A percentile compares a stretch with the other conserved stretches of the same genome.
Conservation (phyloP, 2,888 invertebrate species). For the Acrocyrtus sp. region DNA sequence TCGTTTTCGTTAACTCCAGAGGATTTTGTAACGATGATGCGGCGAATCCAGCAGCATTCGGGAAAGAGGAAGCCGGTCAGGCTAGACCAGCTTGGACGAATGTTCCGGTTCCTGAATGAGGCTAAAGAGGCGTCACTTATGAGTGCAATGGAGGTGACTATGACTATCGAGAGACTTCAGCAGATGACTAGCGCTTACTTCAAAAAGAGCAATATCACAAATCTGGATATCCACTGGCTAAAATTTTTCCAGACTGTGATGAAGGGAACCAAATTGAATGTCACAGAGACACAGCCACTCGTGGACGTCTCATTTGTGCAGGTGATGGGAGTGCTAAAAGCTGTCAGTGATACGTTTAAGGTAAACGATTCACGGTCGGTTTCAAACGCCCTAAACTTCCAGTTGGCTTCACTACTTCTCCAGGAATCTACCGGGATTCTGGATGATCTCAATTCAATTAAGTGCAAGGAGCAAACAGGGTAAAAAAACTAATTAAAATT, state of each 20-base stretch:
- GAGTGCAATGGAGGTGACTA: neutral
- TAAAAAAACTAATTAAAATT: no score
- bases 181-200: neutral
- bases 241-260: neutral
- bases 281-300: no score
- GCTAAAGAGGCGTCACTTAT: no score
- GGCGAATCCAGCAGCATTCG: neutral
- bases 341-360: no score
- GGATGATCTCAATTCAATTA: conserved; percentile 20
- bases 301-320: no score
- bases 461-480: conserved; percentile 26
- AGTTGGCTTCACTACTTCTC: conserved; percentile 16
- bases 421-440: conserved; percentile 26
- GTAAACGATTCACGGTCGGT: neutral
- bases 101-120: conserved; percentile 7
- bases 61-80: conserved; percentile 22
- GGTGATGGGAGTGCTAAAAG: no score
- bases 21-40: conserved; percentile 2
- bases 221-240: conserved; percentile 1
- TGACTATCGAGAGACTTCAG: neutral
- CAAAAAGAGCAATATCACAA: neutral
- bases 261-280: neutral
- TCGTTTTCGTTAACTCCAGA: neutral
- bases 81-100: conserved; percentile 15
- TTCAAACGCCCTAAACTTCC: conserved; percentile 24